Percentiles rank a stretch among this genome's conserved stretches.
phyloP scores from a whole-genome alignment of 2,888 invertebrate species.

The Calliopum simillimum region DNA sequence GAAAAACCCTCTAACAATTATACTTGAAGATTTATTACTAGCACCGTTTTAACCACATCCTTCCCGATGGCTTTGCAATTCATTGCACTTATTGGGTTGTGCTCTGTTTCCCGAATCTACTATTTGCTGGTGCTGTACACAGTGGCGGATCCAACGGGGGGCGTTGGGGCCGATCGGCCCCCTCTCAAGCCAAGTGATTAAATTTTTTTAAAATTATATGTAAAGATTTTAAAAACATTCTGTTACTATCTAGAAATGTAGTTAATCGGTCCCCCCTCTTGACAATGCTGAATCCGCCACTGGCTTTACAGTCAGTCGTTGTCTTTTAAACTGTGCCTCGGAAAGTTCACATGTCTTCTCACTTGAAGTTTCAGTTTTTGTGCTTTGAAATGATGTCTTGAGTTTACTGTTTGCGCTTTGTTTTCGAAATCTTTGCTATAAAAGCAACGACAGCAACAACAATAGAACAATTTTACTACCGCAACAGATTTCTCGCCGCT shows the following conservation, averaged over 20 bases:
- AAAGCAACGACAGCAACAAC: not conserved
- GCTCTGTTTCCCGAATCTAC: not conserved
- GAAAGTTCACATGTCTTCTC: conserved; percentile 12
- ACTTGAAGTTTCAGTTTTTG: not conserved
- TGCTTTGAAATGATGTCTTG: not conserved
- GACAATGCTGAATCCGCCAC: not conserved
- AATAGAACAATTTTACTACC: conserved; percentile 16
- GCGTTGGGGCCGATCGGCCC: no score
- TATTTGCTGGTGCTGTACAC: not conserved
- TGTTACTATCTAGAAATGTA: no score
- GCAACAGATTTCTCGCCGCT: conserved; percentile 13
- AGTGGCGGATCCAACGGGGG: no score
- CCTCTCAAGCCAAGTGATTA: no score
- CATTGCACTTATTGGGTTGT: not conserved
- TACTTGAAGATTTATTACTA: no score
- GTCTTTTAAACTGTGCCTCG: conserved; percentile 1
- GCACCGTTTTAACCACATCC: no score
- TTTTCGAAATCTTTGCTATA: conserved; percentile 19
- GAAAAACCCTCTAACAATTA: no score
- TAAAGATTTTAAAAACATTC: no score
- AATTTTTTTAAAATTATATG: no score
- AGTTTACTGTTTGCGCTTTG: conserved; percentile 24
- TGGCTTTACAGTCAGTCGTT: not conserved
- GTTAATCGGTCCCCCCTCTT: no score
- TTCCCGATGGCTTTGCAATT: no score